Conservation (phyloP, 2,888 invertebrate species). For the Steinernema hermaphroditum region DNA sequence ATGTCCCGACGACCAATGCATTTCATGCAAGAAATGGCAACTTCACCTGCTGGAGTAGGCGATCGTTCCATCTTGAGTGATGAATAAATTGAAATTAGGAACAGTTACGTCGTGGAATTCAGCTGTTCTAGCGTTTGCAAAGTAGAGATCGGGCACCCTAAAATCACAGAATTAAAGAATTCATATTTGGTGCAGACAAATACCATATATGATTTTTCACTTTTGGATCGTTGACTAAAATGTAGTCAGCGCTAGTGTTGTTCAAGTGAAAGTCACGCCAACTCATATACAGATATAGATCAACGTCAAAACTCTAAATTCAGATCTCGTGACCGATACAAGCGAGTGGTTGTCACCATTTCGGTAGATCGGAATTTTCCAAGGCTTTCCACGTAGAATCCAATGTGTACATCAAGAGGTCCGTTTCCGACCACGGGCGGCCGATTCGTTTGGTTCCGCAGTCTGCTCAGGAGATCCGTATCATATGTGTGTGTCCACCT, state of each 20-base stretch:
- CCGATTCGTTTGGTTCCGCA: conserved; percentile 36
- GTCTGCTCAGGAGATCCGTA: conserved; percentile 1
- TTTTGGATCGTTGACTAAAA: conserved; percentile 56
- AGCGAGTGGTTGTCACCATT: conserved; percentile 36
- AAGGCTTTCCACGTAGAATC: conserved; percentile 46
- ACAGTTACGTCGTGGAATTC: conserved; percentile 52
- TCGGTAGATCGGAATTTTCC: conserved; percentile 39
- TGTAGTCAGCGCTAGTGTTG: conserved; percentile 53
- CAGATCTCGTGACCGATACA: too few species aligned
- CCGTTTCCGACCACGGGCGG: conserved; percentile 36
- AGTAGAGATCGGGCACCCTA: conserved; percentile 62
- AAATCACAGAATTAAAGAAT: conserved; percentile 23
- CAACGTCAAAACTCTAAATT: conserved; percentile 62
- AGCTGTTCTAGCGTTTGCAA: conserved; percentile 54
- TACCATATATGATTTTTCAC: conserved; percentile 58
- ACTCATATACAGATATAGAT: conserved; percentile 52
- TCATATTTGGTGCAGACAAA: background rate
- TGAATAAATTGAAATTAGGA: conserved; percentile 63
- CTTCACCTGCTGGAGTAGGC: conserved; percentile 59
- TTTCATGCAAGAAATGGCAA: too few species aligned
- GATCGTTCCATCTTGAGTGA: conserved; percentile 55
- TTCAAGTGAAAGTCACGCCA: conserved; percentile 43
- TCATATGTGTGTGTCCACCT: background rate
- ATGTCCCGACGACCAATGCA: too few species aligned
- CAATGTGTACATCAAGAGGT: conserved; percentile 47